Conservation (phyloP, 2,113 vertebrate genomes). For the Serinus canaria region DNA sequence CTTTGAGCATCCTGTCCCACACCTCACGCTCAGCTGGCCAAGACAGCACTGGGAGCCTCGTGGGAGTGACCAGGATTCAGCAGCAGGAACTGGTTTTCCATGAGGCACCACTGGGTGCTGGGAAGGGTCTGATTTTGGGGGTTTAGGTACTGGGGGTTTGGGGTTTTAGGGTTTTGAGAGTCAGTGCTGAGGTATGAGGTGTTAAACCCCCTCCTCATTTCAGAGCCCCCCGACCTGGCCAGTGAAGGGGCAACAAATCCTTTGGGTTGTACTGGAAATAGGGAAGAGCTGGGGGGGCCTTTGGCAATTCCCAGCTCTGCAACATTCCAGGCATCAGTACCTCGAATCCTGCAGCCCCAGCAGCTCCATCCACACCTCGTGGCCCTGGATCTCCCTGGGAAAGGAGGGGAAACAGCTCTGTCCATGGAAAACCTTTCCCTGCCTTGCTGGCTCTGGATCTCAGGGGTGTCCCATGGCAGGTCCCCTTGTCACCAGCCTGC, state of each 20-base stretch:
- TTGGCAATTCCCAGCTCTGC: background rate
- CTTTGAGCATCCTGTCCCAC: background rate
- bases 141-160: background rate
- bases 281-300: background rate
- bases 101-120: background rate
- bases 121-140: background rate
- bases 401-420: background rate
- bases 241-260: background rate
- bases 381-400: constrained; percentile 74
- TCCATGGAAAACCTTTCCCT: background rate
- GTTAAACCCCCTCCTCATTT: background rate
- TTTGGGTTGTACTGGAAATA: background rate
- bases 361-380: constrained; percentile 55
- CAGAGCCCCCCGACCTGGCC: background rate
- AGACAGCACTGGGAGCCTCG: rapidly evolving
- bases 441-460: background rate
- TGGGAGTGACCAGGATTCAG: background rate
- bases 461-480: background rate
- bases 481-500: background rate
- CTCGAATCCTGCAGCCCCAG: constrained; percentile 68
- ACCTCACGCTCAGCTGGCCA: rapidly evolving
- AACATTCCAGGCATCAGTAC: constrained; percentile 14
- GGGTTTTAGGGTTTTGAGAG: background rate
- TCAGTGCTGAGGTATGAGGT: background rate
- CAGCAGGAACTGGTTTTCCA: rapidly evolving